Conservation (phyloP, 2,888 invertebrate species). For the Leucophenga montana region DNA sequence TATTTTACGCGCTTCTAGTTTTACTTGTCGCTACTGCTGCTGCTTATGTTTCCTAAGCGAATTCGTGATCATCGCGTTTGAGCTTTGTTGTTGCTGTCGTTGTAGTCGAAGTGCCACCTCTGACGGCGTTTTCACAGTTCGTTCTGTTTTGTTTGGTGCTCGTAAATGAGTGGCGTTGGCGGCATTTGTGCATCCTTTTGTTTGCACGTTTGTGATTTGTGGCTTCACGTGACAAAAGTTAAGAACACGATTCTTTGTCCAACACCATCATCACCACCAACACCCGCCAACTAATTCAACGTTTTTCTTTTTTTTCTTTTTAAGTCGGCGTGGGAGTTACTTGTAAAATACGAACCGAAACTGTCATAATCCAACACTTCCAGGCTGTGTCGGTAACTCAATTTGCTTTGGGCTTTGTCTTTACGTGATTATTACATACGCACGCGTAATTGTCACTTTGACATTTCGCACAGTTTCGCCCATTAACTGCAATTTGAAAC, state of each 20-base stretch:
- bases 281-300: too few relatives aligned
- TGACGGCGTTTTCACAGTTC: slow-evolving; percentile 12
- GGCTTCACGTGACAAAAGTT: slow-evolving; percentile 73
- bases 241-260: slow-evolving; percentile 68
- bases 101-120: background rate
- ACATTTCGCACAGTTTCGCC: slow-evolving; percentile 37
- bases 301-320: background rate
- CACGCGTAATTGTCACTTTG: slow-evolving; percentile 59
- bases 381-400: slow-evolving; percentile 18
- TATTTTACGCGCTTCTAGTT: slow-evolving; percentile 65
- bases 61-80: slow-evolving; percentile 64
- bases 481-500: slow-evolving; percentile 64
- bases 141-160: slow-evolving; percentile 19
- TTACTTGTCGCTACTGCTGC: slow-evolving; percentile 49
- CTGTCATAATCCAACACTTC: background rate
- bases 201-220: slow-evolving; percentile 71
- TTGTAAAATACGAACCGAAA: background rate
- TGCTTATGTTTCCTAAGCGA: slow-evolving; percentile 19
- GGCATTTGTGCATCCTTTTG: slow-evolving; percentile 44
- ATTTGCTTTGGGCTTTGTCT: slow-evolving; percentile 36
- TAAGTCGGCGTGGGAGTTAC: slow-evolving; percentile 23
- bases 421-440: slow-evolving; percentile 40
- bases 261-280: background rate
- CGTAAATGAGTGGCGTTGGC: slow-evolving; percentile 29
- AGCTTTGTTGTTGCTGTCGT: background rate